phyloP scores from a whole-genome alignment of 2,113 vertebrate species.

The Lagopus leucura region DNA sequence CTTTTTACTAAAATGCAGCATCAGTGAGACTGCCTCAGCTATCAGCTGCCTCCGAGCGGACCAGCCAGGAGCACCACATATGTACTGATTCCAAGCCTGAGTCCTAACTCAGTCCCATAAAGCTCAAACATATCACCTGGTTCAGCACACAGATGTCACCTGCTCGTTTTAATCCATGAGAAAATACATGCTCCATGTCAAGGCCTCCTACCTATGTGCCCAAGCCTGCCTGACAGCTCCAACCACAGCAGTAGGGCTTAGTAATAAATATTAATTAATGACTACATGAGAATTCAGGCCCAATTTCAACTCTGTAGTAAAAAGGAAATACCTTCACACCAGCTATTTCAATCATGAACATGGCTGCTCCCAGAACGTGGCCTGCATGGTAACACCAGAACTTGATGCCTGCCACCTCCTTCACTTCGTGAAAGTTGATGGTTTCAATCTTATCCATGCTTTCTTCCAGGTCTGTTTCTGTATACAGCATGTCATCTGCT shows the following conservation, averaged over 20 bases:
- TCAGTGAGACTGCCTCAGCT: background rate
- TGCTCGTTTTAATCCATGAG: background rate
- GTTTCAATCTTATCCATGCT: slow-evolving; percentile 99
- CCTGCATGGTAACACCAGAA: slow-evolving; percentile 99
- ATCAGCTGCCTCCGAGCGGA: background rate
- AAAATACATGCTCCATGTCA: background rate
- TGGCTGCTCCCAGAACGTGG: slow-evolving; percentile 95
- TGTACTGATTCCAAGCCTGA: background rate
- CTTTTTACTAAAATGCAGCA: background rate
- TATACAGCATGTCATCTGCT: slow-evolving; percentile 98
- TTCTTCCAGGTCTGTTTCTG: slow-evolving; percentile 95
- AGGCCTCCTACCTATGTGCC: background rate
- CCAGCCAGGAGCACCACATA: background rate
- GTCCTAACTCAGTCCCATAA: background rate
- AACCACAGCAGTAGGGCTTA: background rate
- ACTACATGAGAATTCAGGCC: background rate
- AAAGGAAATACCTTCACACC: slow-evolving; percentile 89
- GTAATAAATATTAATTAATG: background rate
- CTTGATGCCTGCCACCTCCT: slow-evolving; percentile 97
- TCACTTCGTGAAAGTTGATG: slow-evolving; percentile 98
- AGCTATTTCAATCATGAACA: slow-evolving; percentile 99
- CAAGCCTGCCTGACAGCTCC: background rate
- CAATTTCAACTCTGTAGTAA: background rate
- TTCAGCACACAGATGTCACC: background rate
- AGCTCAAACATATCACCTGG: background rate